These are phyloP conservation scores for Agriopis marginaria DNA, from an alignment of 2,888 invertebrate genomes.

Conservation along the genomic window DNA sequence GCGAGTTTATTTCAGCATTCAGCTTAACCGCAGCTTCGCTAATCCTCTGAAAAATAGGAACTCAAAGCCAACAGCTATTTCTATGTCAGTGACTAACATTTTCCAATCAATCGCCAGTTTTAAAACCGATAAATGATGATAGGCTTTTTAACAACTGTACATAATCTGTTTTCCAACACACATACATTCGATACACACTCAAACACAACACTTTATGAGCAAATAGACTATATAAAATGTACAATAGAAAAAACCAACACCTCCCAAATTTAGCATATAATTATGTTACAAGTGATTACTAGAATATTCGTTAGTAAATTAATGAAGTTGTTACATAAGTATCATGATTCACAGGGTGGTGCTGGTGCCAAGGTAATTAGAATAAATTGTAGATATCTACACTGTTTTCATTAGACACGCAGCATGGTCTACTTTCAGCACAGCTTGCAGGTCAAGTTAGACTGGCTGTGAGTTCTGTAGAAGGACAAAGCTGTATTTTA, in stretches of 20 bases:
- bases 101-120: slow-evolving; percentile 20
- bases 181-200: neutral
- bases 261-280: neutral
- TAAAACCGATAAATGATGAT: slow-evolving; percentile 23
- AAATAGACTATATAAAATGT: neutral
- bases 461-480: slow-evolving; percentile 50
- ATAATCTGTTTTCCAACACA: slow-evolving; percentile 21
- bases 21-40: slow-evolving; percentile 63
- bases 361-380: slow-evolving; percentile 82
- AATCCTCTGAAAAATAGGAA: slow-evolving; percentile 53
- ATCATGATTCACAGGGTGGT: slow-evolving; percentile 80
- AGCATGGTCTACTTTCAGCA: slow-evolving; percentile 67
- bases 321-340: slow-evolving; percentile 54
- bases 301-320: slow-evolving; percentile 14
- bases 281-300: neutral
- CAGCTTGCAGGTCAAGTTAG: slow-evolving; percentile 63
- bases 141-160: slow-evolving; percentile 31
- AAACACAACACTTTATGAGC: neutral
- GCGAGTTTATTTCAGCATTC: slow-evolving; percentile 51
- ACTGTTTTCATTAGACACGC: slow-evolving; percentile 65
- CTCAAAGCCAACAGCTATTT: slow-evolving; percentile 52
- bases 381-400: slow-evolving; percentile 49
- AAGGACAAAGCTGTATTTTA: slow-evolving; percentile 17
- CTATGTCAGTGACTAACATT: slow-evolving; percentile 60
- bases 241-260: neutral